Conservation (phyloP, 2,888 invertebrate species). For the Carterocephalus palaemon region DNA sequence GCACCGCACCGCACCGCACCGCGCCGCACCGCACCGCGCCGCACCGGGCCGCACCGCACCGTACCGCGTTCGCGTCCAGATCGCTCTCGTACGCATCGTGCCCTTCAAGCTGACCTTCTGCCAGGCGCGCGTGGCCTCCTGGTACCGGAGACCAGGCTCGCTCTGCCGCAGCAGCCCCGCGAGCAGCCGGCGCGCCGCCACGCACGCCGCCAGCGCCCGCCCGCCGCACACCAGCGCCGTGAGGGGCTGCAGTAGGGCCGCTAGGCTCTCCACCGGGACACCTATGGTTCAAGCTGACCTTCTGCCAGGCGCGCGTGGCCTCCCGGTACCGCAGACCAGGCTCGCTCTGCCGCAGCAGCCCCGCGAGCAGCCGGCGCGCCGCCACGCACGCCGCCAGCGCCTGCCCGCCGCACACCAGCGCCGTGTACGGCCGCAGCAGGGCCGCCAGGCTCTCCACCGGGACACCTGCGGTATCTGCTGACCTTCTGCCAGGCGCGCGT, state of each 20-base stretch:
- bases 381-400: conserved; percentile 63
- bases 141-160: conserved; percentile 58
- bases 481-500: conserved; percentile 85
- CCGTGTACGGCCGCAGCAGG: conserved; percentile 84
- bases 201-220: conserved; percentile 67
- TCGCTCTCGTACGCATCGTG: too few relatives aligned
- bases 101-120: too few relatives aligned
- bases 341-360: conserved; percentile 85
- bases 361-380: conserved; percentile 81
- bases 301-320: conserved; percentile 82
- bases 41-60: too few relatives aligned
- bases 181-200: conserved; percentile 80
- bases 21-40: too few relatives aligned
- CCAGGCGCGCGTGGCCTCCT: conserved; percentile 81
- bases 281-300: too few relatives aligned
- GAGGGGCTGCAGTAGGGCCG: conserved; percentile 84
- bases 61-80: too few relatives aligned
- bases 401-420: conserved; percentile 80
- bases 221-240: conserved; percentile 79
- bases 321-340: conserved; percentile 44
- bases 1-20: too few relatives aligned
- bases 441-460: conserved; percentile 73
- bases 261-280: conserved; percentile 75
- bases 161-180: conserved; percentile 85
- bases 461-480: conserved; percentile 81